Conservation (phyloP, 2,113 vertebrate genomes). For the Dipodomys spectabilis region DNA sequence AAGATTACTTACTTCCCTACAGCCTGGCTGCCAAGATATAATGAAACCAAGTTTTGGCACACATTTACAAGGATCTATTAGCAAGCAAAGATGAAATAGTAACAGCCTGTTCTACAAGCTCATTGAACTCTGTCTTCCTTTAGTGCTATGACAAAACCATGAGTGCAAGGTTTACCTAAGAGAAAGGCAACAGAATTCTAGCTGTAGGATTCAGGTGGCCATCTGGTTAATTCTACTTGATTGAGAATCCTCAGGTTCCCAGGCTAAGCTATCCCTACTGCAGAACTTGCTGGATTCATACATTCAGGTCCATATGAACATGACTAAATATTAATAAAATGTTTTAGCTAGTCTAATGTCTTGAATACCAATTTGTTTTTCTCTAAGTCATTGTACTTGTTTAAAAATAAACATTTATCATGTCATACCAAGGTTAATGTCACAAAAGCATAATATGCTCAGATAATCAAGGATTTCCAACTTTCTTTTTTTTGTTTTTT, state of each 20-base stretch:
- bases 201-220: not conserved
- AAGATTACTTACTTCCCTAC: not conserved
- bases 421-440: too few relatives aligned
- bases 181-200: not conserved
- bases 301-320: not conserved
- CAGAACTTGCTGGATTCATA: not conserved
- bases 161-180: not conserved
- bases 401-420: not conserved
- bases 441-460: too few relatives aligned
- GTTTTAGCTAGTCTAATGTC: not conserved
- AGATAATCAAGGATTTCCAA: too few relatives aligned
- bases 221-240: not conserved
- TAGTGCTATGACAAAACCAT: not conserved
- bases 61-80: not conserved
- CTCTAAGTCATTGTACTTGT: not conserved
- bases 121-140: not conserved
- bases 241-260: not conserved
- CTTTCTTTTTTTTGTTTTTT: too few relatives aligned
- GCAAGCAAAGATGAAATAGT: slow-evolving; percentile 11
- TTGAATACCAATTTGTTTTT: slow-evolving; percentile 24
- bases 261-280: not conserved
- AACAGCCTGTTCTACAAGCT: not conserved
- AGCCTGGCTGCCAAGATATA: slow-evolving; percentile 6
- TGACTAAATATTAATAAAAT: not conserved
- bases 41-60: slow-evolving; percentile 20